These are phyloP conservation scores for Machimus rusticus DNA, from an alignment of 2,888 invertebrate species.

Conservation along the genomic window DNA sequence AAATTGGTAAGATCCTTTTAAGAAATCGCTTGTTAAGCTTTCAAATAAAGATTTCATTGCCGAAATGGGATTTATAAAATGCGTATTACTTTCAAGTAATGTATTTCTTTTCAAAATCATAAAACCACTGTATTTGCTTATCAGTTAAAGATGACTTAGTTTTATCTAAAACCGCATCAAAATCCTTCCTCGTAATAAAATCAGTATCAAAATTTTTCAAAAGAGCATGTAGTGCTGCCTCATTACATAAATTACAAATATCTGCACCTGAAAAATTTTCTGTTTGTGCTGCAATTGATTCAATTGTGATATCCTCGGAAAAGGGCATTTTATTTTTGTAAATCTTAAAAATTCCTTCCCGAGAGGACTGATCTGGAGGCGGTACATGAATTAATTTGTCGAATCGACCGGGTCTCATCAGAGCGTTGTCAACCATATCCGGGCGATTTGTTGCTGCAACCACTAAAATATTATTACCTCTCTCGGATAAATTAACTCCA, in stretches of 20 bases:
- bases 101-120: slow-evolving; percentile 56
- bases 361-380: slow-evolving; percentile 66
- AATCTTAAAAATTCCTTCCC: slow-evolving; percentile 64
- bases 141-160: slow-evolving; percentile 62
- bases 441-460: slow-evolving; percentile 74
- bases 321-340: slow-evolving; percentile 64
- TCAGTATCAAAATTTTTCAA: slow-evolving; percentile 62
- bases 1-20: background rate
- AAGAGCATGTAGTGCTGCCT: slow-evolving; percentile 70
- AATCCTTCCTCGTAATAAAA: slow-evolving; percentile 59
- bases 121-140: slow-evolving; percentile 60
- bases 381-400: slow-evolving; percentile 70
- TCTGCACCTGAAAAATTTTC: slow-evolving; percentile 71
- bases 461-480: slow-evolving; percentile 64
- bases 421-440: slow-evolving; percentile 69
- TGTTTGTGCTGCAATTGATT: slow-evolving; percentile 63
- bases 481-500: background rate
- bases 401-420: slow-evolving; percentile 71
- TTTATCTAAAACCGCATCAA: slow-evolving; percentile 58
- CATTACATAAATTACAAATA: slow-evolving; percentile 68
- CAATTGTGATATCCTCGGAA: slow-evolving; percentile 60
- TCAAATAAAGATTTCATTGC: no score
- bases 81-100: background rate
- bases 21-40: background rate
- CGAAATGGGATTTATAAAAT: background rate